Conservation (phyloP, 2,797 vertebrate species). For the Furcifer pardalis region DNA sequence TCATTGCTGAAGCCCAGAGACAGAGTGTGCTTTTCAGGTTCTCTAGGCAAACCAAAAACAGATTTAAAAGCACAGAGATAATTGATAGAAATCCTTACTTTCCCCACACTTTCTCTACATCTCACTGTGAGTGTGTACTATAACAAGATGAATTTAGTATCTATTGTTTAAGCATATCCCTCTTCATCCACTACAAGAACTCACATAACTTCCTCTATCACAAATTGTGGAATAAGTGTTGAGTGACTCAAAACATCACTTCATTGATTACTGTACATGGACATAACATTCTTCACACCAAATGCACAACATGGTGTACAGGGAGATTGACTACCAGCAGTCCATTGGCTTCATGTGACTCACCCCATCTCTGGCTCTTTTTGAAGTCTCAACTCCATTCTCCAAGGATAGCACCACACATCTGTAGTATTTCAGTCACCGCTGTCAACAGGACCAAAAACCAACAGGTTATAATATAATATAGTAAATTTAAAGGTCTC, state of each 20-base stretch:
- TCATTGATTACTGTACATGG: not conserved
- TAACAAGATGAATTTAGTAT: not conserved
- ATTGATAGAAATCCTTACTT: not conserved
- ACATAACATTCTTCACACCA: not conserved
- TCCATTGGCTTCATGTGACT: too few relatives aligned
- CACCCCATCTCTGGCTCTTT: too few relatives aligned
- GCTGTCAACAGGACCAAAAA: not conserved
- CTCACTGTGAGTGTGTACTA: not conserved
- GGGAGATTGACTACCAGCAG: too few relatives aligned
- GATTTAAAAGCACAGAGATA: not conserved
- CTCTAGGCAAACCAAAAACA: not conserved
- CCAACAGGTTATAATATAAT: not conserved
- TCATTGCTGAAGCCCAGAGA: conserved; percentile 42
- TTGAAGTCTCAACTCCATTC: too few relatives aligned
- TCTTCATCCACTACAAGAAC: not conserved
- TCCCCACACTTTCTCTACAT: not conserved
- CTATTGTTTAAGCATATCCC: conserved; percentile 26
- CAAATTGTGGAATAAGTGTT: not conserved
- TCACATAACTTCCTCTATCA: conserved; percentile 10
- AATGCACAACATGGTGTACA: too few relatives aligned
- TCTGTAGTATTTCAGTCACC: too few relatives aligned
- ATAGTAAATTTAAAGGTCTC: too few relatives aligned
- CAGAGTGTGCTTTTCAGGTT: not conserved
- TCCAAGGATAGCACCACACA: too few relatives aligned
- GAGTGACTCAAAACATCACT: not conserved